Percentiles rank a stretch among this genome's conserved stretches.
Conservation (phyloP, 2,113 vertebrate genomes). For the Ciconia stormi region DNA sequence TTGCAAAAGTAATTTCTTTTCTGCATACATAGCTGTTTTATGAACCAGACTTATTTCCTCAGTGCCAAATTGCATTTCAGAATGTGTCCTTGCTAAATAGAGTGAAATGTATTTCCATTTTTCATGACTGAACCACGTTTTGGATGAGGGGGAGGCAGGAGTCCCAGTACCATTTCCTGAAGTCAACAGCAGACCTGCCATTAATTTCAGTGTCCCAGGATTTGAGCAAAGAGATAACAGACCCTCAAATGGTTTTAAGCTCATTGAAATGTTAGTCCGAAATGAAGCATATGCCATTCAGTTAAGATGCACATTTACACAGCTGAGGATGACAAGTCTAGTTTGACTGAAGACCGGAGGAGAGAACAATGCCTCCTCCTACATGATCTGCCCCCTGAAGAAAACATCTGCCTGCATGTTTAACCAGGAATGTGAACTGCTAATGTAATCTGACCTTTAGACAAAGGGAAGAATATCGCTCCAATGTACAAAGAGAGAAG, state of each 20-base stretch:
- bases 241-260: constrained; percentile 10
- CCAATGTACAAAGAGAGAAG: constrained; percentile 3
- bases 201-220: constrained; percentile 22
- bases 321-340: constrained; percentile 54
- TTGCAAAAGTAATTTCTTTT: constrained; percentile 53
- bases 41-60: constrained; percentile 31
- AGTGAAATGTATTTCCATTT: constrained; percentile 50
- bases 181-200: constrained; percentile 15
- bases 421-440: constrained; percentile 60
- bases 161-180: constrained; percentile 42
- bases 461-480: constrained; percentile 6
- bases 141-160: constrained; percentile 45
- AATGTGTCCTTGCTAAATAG: constrained; percentile 46
- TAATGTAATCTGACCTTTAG: constrained; percentile 58
- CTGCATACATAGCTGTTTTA: not conserved
- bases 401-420: constrained; percentile 74
- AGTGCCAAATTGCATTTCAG: constrained; percentile 36
- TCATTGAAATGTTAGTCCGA: constrained; percentile 19
- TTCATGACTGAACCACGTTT: constrained; percentile 27
- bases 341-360: constrained; percentile 53
- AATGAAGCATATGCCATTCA: constrained; percentile 55
- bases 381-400: constrained; percentile 67
- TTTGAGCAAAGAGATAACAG: constrained; percentile 51
- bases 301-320: constrained; percentile 53
- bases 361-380: constrained; percentile 58